These are phyloP conservation scores for Panagrolaimus sp. DNA, from an alignment of 1,140 invertebrate species.

Conservation along the genomic window DNA sequence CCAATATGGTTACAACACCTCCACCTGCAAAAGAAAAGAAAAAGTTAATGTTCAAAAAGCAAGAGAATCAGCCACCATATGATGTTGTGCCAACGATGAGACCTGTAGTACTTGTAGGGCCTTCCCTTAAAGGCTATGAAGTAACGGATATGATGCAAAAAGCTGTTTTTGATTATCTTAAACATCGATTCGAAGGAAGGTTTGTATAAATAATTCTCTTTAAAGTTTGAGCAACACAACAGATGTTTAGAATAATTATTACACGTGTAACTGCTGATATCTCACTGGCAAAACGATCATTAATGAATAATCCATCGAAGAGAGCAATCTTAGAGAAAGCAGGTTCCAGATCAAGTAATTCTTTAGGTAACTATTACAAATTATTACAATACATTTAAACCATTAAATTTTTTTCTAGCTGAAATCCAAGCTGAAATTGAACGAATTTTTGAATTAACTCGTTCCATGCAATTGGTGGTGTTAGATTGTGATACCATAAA, in stretches of 20 bases:
- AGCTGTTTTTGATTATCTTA: slow-evolving; percentile 93
- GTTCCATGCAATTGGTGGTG: slow-evolving; percentile 88
- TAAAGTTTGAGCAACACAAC: no score
- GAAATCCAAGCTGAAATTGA: slow-evolving; percentile 96
- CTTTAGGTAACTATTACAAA: slow-evolving; percentile 62
- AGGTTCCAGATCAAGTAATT: slow-evolving; percentile 70
- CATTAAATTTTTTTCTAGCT: slow-evolving; percentile 59
- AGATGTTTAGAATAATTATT: slow-evolving; percentile 81
- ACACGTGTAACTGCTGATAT: slow-evolving; percentile 98
- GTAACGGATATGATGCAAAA: slow-evolving; percentile 99
- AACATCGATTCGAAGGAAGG: slow-evolving; percentile 55
- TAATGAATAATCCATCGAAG: slow-evolving; percentile 95
- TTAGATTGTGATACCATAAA: slow-evolving; percentile 99
- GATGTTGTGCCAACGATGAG: slow-evolving; percentile 99
- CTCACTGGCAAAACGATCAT: slow-evolving; percentile 91
- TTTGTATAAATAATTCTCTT: slow-evolving; percentile 18
- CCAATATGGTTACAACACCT: slow-evolving; percentile 71
- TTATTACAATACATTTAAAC: neutral
- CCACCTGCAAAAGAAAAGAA: slow-evolving; percentile 85
- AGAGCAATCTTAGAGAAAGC: slow-evolving; percentile 92
- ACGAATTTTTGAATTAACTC: slow-evolving; percentile 94
- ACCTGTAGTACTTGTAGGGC: slow-evolving; percentile 94
- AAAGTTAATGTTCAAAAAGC: slow-evolving; percentile 97
- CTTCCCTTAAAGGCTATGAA: slow-evolving; percentile 95
- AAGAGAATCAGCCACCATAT: slow-evolving; percentile 92